phyloP scores from a whole-genome alignment of 1,140 invertebrate genomes.

The Drosophila neocordata region DNA sequence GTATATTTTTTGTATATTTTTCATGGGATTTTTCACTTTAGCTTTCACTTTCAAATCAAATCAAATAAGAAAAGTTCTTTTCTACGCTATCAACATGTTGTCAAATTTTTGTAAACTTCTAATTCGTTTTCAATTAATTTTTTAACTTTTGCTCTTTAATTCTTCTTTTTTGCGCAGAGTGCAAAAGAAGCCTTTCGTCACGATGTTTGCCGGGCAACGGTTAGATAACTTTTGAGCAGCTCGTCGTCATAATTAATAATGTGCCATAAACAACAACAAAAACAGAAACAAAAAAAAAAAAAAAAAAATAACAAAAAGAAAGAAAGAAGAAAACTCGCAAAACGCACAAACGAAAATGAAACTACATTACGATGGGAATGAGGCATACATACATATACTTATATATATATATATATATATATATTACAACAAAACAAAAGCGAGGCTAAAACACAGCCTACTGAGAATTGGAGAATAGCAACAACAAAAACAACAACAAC shows the following conservation, averaged over 20 bases:
- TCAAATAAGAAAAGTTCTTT: not conserved
- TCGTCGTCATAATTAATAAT: slow-evolving; percentile 77
- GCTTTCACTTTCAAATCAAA: not conserved
- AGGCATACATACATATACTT: slow-evolving; percentile 8
- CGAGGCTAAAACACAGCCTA: slow-evolving; percentile 28
- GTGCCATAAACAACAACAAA: slow-evolving; percentile 58
- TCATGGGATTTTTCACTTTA: no score
- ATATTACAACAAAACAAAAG: slow-evolving; percentile 22
- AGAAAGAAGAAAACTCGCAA: slow-evolving; percentile 44
- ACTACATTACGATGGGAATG: slow-evolving; percentile 32
- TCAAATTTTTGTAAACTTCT: not conserved
- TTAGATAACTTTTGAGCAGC: slow-evolving; percentile 74
- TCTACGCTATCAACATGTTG: not conserved
- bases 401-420: no score
- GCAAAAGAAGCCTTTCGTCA: slow-evolving; percentile 16
- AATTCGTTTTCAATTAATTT: not conserved
- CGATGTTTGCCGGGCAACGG: slow-evolving; percentile 62
- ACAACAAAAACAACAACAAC: no score
- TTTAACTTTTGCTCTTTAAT: not conserved
- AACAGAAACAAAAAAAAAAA: slow-evolving; percentile 47
- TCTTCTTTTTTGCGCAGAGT: not conserved
- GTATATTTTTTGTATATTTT: not conserved
- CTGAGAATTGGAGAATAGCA: no score
- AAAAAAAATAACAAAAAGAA: slow-evolving; percentile 13
- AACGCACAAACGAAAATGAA: slow-evolving; percentile 49